Percentiles rank a stretch among this genome's conserved stretches.
phyloP scores from a whole-genome alignment of 2,797 vertebrate species.

The Cygnus olor region DNA sequence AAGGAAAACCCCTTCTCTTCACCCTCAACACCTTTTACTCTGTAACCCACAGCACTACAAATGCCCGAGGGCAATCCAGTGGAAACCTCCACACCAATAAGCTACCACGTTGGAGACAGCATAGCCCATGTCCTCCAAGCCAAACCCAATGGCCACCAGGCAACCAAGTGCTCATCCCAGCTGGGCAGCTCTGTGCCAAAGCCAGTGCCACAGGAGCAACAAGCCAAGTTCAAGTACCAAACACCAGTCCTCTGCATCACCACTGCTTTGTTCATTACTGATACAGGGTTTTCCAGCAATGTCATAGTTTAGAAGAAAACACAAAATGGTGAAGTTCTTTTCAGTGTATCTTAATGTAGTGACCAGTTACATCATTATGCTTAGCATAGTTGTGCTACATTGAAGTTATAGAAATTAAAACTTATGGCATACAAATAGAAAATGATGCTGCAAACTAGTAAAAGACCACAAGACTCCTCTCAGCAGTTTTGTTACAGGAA shows the following conservation, averaged over 20 bases:
- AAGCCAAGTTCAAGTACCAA: not conserved
- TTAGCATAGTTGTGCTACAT: accelerated
- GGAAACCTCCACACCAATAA: not conserved
- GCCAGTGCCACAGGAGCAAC: not conserved
- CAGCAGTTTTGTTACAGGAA: not conserved
- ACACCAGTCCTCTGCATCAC: not conserved
- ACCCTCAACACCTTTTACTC: not conserved
- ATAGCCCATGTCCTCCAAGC: not conserved
- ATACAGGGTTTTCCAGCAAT: not conserved
- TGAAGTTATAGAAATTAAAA: not conserved
- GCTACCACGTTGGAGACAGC: not conserved
- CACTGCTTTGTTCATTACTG: not conserved
- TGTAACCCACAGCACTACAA: not conserved
- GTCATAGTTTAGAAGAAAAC: not conserved
- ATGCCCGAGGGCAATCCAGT: not conserved
- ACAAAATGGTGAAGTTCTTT: not conserved
- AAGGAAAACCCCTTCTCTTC: not conserved
- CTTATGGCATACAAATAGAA: not conserved
- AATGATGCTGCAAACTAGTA: not conserved
- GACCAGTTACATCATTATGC: not conserved
- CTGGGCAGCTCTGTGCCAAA: not conserved
- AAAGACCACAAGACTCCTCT: not conserved
- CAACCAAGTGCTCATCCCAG: not conserved
- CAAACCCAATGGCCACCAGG: not conserved
- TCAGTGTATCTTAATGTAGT: not conserved